Evolutionary conservation across 1,140 invertebrate genomes (phyloP).

Genomic region (Zaprionus ornatus): DNA sequence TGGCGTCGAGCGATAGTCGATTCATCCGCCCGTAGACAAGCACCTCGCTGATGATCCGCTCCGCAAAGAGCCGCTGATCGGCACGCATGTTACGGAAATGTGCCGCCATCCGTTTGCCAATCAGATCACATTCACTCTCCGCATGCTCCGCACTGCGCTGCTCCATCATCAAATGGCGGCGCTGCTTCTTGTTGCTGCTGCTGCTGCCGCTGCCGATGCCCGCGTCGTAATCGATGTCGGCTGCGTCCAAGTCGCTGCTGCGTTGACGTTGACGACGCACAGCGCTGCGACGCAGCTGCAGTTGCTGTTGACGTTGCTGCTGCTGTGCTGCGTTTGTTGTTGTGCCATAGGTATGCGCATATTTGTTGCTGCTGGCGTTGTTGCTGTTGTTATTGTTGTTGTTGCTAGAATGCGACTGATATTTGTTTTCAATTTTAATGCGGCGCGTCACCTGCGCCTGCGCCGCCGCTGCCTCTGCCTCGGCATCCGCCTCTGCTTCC

Average conservation of each 20-base stretch:
- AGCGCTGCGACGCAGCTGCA: not conserved
- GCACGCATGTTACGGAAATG: slow-evolving; percentile 69
- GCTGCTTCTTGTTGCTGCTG: slow-evolving; percentile 15
- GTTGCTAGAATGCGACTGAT: slow-evolving; percentile 13
- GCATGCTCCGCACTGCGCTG: slow-evolving; percentile 27
- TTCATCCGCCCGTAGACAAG: slow-evolving; percentile 67
- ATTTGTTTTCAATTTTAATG: slow-evolving; percentile 33
- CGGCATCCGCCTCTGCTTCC: not conserved
- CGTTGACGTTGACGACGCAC: slow-evolving; percentile 13
- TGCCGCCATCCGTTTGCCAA: slow-evolving; percentile 64
- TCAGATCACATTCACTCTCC: slow-evolving; percentile 62
- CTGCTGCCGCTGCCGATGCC: not conserved
- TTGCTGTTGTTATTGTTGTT: not conserved
- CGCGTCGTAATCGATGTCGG: slow-evolving; percentile 6
- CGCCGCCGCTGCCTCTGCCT: not conserved
- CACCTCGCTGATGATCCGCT: slow-evolving; percentile 68
- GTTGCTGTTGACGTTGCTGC: not conserved
- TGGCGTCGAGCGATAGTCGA: slow-evolving; percentile 52
- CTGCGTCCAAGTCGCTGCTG: slow-evolving; percentile 24
- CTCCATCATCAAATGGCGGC: slow-evolving; percentile 21
- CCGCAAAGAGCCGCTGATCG: slow-evolving; percentile 65
- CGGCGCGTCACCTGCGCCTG: not conserved
- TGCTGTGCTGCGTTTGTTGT: slow-evolving; percentile 10
- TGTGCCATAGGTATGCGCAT: slow-evolving; percentile 21
- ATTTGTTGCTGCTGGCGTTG: slow-evolving; percentile 3